Base-by-base conservation (phyloP, 2,888 invertebrate genomes). In the Galeruca laticollis region DNA sequence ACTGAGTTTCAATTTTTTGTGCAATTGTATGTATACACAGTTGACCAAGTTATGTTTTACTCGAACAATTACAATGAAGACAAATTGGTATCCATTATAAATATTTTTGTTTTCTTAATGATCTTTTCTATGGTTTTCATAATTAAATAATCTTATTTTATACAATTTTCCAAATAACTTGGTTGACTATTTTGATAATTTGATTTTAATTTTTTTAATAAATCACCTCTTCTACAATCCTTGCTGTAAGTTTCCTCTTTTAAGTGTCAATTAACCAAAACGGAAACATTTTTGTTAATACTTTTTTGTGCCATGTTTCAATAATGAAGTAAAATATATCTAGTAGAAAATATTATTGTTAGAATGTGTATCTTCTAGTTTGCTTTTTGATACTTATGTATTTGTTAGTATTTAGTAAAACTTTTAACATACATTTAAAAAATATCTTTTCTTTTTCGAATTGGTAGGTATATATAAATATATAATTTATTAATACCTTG, bases 231-330 rank as follows among this genome's bases (percentile, higher is more conserved):
- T 13, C 6, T 47, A 9, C 9, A 15, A 47, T 15, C 47, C 18
- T 5, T 8, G 4, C 47, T 18, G n/a, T 15, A 37, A 37, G 18
- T 47, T 9, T 2, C 4, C 54, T 26, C 26, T 31, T 54, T 54
- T 54, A 26, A 31, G 26, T 26, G 54, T 54, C 54, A 54, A 54
- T 54, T 54, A 54, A 47, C 18, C 8, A 31, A 26, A 52, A 26
- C 26, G 26, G n/a, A 21, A 59, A 40, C 59, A 60, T 60, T 60
- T 61, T 61, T 51, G 49, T 52, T 71, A 67, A 69, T 69, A 70
- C 72, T 75, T 69, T 72, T 71, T 75, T 72, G 75, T 75, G 75
- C 75, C 75, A 75, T 75, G 60, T 67, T 68, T 73, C 68, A 51
- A 69, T 61, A 69, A 70, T 69, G 67, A 47, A 67, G 64, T 15